phyloP scores from a whole-genome alignment of 2,113 vertebrate genomes.

The Cochlearius cochlearius region DNA sequence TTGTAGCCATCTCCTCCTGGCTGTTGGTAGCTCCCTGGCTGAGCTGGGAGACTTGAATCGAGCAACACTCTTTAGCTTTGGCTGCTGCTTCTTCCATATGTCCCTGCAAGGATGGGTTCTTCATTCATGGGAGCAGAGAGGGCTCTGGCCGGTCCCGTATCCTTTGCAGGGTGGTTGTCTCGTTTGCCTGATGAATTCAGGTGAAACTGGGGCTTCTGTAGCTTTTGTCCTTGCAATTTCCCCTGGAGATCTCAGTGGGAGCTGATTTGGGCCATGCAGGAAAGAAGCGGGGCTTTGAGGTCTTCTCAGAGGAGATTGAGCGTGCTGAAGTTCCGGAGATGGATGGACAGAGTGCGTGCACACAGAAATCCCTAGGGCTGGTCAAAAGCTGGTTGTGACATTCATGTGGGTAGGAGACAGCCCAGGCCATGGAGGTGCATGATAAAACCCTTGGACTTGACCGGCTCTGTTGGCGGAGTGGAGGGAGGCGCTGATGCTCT shows the following conservation, averaged over 20 bases:
- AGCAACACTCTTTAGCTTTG: neutral
- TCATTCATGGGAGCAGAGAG: accelerated
- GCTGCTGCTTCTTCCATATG: neutral
- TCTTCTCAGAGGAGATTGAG: neutral
- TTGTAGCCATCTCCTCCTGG: neutral
- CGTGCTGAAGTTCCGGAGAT: neutral
- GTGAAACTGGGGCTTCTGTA: neutral
- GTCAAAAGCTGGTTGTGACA: neutral
- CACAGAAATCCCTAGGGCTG: neutral
- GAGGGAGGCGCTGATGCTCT: neutral
- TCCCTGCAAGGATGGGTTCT: neutral
- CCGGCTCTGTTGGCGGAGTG: neutral
- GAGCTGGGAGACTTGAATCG: neutral
- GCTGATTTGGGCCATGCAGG: neutral
- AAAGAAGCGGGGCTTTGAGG: neutral
- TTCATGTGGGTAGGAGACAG: neutral
- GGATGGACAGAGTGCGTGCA: neutral
- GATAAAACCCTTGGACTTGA: neutral
- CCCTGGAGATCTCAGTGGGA: neutral
- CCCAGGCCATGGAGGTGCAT: neutral
- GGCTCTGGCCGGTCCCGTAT: neutral
- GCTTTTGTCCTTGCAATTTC: neutral
- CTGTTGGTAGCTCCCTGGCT: neutral
- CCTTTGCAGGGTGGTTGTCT: neutral
- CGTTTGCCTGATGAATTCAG: neutral